Base-by-base conservation (phyloP, 2,797 vertebrate genomes). In the Champsocephalus esox region DNA sequence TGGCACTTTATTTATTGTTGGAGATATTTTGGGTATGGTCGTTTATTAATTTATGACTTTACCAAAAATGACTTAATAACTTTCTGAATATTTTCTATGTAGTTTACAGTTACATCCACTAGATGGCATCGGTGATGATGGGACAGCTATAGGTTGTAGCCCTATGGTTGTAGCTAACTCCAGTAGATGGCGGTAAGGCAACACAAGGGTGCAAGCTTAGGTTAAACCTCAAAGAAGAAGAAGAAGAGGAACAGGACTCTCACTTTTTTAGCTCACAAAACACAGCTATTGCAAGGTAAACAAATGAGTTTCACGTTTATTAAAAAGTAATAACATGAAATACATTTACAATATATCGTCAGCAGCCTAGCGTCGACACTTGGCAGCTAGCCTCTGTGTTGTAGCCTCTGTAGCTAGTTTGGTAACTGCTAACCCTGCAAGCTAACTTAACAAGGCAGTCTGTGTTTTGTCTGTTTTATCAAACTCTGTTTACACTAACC, bases 401-500 rank as follows among this genome's bases (percentile, higher is more conserved):
- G 2, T 68, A 61, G 68, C 82, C 16, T 66, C 75, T 73, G 80
- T 44, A 19, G 88, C 79, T 89, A 78, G 66, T 80, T 82, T 59
- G 58, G 24, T 62, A 78, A 81, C 17, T 80, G 82, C 82, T 92
- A 90, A 78, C 75, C 51, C 0, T 74, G 82, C 86, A 82, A 84
- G 78, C 87, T 83, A 65, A 83, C 68, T 75, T 82, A 81, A 71
- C 34, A 57, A 77, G 72, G 65, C 44, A 71, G 56, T 13, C n/a
- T 67, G 8, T 14, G 59, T 62, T 3, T 13, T 12, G 56, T 13
- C 21, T 67, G 8, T 14, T 62, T 62, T 3, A 16, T 12, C 19
- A 11, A 2, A 12, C 54, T 51, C n/a, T 49, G 6, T 24, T 52
- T 1, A 19, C 10, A 61, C 34, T 34, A 6, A 17, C 9, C 2